These are phyloP conservation scores for Limanda limanda DNA, from an alignment of 2,113 vertebrate genomes.

Conservation along the genomic window DNA sequence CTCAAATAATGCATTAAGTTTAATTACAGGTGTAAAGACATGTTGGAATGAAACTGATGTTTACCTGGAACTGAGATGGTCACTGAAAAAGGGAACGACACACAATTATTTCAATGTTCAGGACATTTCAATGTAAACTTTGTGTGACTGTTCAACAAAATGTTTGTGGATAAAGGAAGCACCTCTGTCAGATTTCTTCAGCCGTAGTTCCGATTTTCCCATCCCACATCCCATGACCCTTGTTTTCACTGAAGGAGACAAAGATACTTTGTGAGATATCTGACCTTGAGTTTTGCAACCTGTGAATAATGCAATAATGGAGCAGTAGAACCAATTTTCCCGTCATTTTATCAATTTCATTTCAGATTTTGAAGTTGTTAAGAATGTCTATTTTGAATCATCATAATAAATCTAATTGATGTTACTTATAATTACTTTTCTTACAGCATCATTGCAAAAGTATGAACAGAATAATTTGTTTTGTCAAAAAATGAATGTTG, in stretches of 20 bases:
- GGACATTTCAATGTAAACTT: neutral
- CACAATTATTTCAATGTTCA: neutral
- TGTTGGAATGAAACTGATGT: slow-evolving; percentile 7
- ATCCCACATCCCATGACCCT: slow-evolving; percentile 82
- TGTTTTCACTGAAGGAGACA: slow-evolving; percentile 47
- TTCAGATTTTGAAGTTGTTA: neutral
- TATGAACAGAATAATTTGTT: neutral
- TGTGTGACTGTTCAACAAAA: neutral
- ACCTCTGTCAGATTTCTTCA: slow-evolving; percentile 76
- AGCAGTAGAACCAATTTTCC: neutral
- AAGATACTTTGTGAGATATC: slow-evolving; percentile 23
- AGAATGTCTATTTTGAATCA: neutral
- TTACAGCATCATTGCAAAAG: neutral
- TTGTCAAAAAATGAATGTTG: neutral
- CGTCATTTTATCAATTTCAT: neutral
- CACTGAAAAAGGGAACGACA: slow-evolving; percentile 35
- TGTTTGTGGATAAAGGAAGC: neutral
- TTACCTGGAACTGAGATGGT: slow-evolving; percentile 79
- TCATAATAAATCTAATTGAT: neutral
- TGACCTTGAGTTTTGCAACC: slow-evolving; percentile 33
- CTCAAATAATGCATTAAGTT: neutral
- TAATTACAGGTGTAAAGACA: neutral
- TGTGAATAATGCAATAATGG: neutral
- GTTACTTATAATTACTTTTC: neutral
- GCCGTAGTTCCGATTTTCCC: slow-evolving; percentile 67